A percentile compares a stretch with the other conserved stretches of the same genome.
Evolutionary conservation across 2,888 invertebrate genomes (phyloP).

Genomic region (Allolobophora icterica): DNA sequence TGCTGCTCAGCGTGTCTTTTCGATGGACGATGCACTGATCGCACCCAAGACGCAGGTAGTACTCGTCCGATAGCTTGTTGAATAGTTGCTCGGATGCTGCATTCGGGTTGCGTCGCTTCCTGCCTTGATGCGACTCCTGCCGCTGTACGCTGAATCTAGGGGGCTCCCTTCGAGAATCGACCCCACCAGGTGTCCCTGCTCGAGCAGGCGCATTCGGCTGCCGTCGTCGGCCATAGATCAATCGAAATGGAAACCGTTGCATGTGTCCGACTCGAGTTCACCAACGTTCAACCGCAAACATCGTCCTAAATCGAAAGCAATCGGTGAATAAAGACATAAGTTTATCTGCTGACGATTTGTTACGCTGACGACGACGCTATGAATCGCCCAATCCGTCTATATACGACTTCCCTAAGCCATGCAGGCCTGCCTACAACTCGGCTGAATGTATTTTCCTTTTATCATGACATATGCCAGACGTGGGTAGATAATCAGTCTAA

Average conservation of each 20-base stretch:
- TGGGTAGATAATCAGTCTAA: neutral
- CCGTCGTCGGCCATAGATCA: neutral
- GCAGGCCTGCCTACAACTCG: neutral
- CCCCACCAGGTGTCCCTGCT: neutral
- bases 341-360: neutral
- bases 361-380: neutral
- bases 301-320: neutral
- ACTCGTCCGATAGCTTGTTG: neutral
- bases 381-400: neutral
- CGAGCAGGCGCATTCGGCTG: neutral
- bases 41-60: neutral
- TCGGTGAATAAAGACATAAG: neutral
- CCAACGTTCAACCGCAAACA: neutral
- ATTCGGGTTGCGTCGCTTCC: neutral
- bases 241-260: neutral
- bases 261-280: neutral
- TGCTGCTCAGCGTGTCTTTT: neutral
- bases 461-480: neutral
- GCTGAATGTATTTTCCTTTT: neutral
- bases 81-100: slow-evolving; percentile 19
- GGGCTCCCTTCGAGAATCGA: neutral
- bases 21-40: neutral
- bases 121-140: neutral
- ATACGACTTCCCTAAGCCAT: neutral
- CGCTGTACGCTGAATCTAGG: neutral